phyloP scores from a whole-genome alignment of 2,888 invertebrate species.

The Panorpa germanica region DNA sequence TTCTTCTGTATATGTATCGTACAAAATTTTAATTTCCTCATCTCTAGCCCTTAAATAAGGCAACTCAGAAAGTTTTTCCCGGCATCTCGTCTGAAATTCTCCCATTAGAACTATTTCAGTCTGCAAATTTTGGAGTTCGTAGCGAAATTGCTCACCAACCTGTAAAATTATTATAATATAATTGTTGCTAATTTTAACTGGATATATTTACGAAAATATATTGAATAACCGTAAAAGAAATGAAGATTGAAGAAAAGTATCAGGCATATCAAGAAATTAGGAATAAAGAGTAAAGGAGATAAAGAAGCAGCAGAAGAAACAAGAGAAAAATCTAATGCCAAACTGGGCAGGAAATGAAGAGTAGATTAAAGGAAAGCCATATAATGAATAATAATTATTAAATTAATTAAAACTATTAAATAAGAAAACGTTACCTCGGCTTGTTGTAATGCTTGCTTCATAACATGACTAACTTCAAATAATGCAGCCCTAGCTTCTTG shows the following conservation, averaged over 20 bases:
- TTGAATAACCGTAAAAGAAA: no score
- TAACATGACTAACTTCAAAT: conserved; percentile 24
- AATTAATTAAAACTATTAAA: conserved; percentile 21
- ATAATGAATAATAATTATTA: conserved; percentile 2
- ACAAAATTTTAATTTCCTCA: conserved; percentile 25
- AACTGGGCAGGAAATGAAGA: no score
- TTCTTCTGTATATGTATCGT: conserved; percentile 29
- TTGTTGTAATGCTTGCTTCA: conserved; percentile 27
- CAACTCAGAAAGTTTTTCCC: conserved; percentile 29
- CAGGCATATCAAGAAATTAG: no score
- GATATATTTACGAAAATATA: conserved; percentile 1
- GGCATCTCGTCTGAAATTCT: conserved; percentile 32
- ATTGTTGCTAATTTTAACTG: conserved; percentile 3
- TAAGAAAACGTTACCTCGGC: conserved; percentile 23
- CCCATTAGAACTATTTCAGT: conserved; percentile 33
- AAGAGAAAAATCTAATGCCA: no score
- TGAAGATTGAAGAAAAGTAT: no score
- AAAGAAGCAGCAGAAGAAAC: no score
- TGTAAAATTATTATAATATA: conserved; percentile 15
- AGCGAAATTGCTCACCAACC: conserved; percentile 29
- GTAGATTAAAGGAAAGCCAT: no score
- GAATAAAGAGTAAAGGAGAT: no score
- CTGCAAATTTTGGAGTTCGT: conserved; percentile 31
- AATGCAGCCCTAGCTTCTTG: conserved; percentile 23
- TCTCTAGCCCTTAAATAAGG: conserved; percentile 25